Percentiles rank a stretch among this genome's conserved stretches.
These are phyloP conservation scores for Eulemur coronatus DNA, from an alignment of 2,797 vertebrate genomes.

Conservation along the genomic window DNA sequence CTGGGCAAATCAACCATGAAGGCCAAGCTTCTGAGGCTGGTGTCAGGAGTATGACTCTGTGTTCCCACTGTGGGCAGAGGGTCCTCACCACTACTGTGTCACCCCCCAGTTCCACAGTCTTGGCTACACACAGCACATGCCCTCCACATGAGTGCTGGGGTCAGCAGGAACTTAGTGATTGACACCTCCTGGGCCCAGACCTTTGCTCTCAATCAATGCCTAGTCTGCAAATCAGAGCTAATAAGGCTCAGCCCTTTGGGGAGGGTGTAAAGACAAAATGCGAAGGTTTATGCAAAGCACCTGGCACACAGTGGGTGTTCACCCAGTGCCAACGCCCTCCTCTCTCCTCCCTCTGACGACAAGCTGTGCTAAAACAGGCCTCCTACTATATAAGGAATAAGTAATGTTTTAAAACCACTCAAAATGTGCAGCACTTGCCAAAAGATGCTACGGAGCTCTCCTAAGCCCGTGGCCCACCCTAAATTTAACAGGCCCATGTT, in stretches of 20 bases:
- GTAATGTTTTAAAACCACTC: slow-evolving; percentile 64
- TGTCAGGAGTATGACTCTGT: no score
- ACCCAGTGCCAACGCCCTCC: neutral
- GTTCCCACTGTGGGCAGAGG: neutral
- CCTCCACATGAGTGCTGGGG: neutral
- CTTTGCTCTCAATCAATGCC: neutral
- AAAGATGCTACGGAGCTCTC: slow-evolving; percentile 52
- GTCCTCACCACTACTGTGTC: neutral
- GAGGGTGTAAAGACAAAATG: neutral
- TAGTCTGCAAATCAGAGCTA: neutral
- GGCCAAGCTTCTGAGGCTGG: neutral
- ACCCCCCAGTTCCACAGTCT: neutral
- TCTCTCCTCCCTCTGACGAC: slow-evolving; percentile 10
- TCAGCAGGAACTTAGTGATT: neutral
- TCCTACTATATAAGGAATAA: slow-evolving; percentile 72
- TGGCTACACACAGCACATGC: neutral
- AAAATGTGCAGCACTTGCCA: slow-evolving; percentile 59
- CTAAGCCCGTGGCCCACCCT: slow-evolving; percentile 61
- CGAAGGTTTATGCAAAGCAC: neutral
- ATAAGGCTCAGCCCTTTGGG: neutral
- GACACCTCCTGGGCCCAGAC: neutral
- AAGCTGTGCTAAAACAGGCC: slow-evolving; percentile 59
- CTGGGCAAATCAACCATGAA: neutral
- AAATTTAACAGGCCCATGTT: slow-evolving; percentile 65
- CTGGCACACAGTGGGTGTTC: slow-evolving; percentile 58